A percentile compares a stretch with the other conserved stretches of the same genome.
Evolutionary conservation across 1,140 invertebrate genomes (phyloP).

Genomic region (Drosophila kepulauana): DNA sequence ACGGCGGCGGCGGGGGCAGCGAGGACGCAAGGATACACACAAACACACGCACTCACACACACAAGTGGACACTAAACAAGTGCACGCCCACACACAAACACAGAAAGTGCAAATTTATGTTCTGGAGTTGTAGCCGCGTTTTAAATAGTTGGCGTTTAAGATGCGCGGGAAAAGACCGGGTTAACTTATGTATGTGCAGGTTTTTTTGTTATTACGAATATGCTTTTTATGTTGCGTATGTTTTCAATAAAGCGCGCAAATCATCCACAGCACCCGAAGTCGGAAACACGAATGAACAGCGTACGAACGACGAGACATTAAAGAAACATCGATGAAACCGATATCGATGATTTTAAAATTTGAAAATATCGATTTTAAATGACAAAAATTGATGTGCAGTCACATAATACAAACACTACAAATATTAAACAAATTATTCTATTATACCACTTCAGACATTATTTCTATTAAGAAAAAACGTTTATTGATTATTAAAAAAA

Average conservation of each 20-base stretch:
- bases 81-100: constrained; percentile 14
- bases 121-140: not conserved
- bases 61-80: constrained; percentile 9
- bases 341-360: no score
- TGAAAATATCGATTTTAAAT: no score
- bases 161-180: constrained; percentile 40
- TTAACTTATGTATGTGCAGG: constrained; percentile 23
- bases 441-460: no score
- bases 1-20: constrained; percentile 7
- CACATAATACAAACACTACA: no score
- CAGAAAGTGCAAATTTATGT: not conserved
- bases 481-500: no score
- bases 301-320: not conserved
- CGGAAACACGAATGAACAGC: constrained; percentile 34
- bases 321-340: no score
- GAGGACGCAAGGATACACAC: constrained; percentile 54
- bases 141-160: constrained; percentile 26
- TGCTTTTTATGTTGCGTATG: not conserved
- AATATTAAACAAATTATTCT: no score
- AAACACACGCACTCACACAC: constrained; percentile 27
- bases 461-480: no score
- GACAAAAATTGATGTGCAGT: no score
- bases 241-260: constrained; percentile 30
- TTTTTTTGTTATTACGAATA: not conserved
- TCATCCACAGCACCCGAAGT: constrained; percentile 38